A percentile compares a stretch with the other conserved stretches of the same genome.
Evolutionary conservation across 2,113 vertebrate species (phyloP).

Genomic region (Zootoca vivipara): DNA sequence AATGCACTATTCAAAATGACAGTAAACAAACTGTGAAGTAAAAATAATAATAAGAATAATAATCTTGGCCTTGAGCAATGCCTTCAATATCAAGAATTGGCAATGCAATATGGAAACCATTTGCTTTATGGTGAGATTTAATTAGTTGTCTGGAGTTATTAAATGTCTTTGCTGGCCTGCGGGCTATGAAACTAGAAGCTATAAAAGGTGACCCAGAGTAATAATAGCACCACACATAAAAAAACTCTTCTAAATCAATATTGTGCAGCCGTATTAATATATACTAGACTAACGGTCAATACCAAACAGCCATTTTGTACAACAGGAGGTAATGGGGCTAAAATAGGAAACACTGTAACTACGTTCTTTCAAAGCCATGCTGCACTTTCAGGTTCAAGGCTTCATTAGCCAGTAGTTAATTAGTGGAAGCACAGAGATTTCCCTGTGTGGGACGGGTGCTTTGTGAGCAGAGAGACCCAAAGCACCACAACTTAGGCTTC

Average conservation of each 20-base stretch:
- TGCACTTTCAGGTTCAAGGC: neutral
- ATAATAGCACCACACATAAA: neutral
- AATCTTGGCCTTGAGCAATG: constrained; percentile 44
- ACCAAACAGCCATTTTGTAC: neutral
- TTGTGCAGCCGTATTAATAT: neutral
- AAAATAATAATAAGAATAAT: constrained; percentile 22
- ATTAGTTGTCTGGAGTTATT: constrained; percentile 58
- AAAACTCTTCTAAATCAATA: constrained; percentile 46
- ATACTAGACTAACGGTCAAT: constrained; percentile 33
- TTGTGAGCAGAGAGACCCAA: neutral
- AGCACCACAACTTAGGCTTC: neutral
- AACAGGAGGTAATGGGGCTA: constrained; percentile 28
- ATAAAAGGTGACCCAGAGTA: constrained; percentile 30
- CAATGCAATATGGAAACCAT: constrained; percentile 4
- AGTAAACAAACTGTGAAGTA: constrained; percentile 28
- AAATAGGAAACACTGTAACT: neutral
- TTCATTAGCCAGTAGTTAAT: neutral
- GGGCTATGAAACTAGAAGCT: constrained; percentile 14
- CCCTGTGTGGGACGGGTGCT: too few relatives aligned
- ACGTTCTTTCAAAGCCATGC: neutral
- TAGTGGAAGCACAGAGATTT: neutral
- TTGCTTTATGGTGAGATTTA: constrained; percentile 59
- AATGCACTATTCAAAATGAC: constrained; percentile 39
- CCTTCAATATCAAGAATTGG: constrained; percentile 32
- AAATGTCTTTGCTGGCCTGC: constrained; percentile 35